Evolutionary conservation across 2,113 vertebrate species (phyloP).

Genomic region (Sclerurus mexicanus): DNA sequence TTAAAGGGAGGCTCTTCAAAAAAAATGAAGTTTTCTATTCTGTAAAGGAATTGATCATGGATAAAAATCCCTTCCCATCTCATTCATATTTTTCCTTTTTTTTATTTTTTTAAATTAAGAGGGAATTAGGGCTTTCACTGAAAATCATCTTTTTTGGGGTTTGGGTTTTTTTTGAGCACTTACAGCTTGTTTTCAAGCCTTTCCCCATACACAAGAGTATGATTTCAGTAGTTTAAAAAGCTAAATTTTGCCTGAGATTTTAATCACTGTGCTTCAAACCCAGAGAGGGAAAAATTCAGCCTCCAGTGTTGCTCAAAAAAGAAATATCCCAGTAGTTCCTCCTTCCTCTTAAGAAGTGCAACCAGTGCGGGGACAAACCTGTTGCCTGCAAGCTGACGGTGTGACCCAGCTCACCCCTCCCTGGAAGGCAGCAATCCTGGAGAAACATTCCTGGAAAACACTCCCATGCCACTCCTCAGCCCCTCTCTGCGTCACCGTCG

Average conservation of each 20-base stretch:
- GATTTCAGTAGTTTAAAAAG: background rate
- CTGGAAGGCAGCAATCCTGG: background rate
- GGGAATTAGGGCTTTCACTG: background rate
- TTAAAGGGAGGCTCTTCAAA: background rate
- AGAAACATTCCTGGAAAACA: background rate
- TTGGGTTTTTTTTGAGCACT: too few relatives aligned
- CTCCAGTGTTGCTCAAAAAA: background rate
- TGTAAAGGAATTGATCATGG: background rate
- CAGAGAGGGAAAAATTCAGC: background rate
- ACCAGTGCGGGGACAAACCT: background rate
- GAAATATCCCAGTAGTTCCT: background rate
- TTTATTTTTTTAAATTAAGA: background rate
- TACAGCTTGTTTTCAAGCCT: background rate
- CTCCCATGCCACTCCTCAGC: background rate
- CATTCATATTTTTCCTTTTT: background rate
- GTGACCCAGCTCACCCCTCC: background rate
- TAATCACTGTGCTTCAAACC: background rate
- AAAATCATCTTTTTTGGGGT: background rate
- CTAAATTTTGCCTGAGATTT: background rate
- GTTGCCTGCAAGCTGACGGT: rapidly evolving
- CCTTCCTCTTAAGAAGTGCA: background rate
- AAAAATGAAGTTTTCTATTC: background rate
- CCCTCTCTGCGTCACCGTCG: background rate
- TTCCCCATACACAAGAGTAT: background rate
- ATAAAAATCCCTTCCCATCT: background rate